Base-by-base conservation (phyloP, 2,113 vertebrate species). In the Archilochus colubris region DNA sequence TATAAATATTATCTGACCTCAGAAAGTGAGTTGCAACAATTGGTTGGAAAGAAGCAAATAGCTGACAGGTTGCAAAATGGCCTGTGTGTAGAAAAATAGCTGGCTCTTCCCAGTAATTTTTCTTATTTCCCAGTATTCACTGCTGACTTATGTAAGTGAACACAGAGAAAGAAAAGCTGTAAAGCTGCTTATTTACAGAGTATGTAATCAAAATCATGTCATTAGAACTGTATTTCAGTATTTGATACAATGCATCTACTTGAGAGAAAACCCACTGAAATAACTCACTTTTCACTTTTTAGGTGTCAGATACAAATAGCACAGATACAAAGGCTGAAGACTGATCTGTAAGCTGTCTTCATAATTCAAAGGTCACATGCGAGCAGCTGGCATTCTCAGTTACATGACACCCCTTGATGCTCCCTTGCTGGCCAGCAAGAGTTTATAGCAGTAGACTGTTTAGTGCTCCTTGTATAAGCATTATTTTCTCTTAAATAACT, bases 171-270 rank as follows among this genome's bases (percentile, higher is more conserved):
- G 30, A 59, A 79, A 86, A 77, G 27, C 40, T 85, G 51, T 91
- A 82, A 88, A 74, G 61, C 24, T 75, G 18, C 72, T 57, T 89
- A 30, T 77, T 88, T 88, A 57, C 53, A 50, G 51, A 43, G 14
- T 54, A 4, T 7, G 13, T 82, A 40, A 86, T 70, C 86, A 66
- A 77, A 92, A 24, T 36, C 3, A 16, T 61, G 48, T 63, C 2
- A n/a, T 48, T 38, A 92, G 82, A 82, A 54, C 30, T 43, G 10
- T 8, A 10, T 85, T 96, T 93, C 51, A 58, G 4, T 88, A 40
- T 89, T 80, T 82, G 63, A 54, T 58, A 36, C 17, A 55, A 7
- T 86, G 24, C 40, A 33, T 40, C 28, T 30, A 40, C 38, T n/a
- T 82, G 44, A 85, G 53, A 72, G n/a, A 58, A 83, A 78, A 88